Evolutionary conservation across 2,113 vertebrate species (phyloP).

Genomic region (Petaurus breviceps): DNA sequence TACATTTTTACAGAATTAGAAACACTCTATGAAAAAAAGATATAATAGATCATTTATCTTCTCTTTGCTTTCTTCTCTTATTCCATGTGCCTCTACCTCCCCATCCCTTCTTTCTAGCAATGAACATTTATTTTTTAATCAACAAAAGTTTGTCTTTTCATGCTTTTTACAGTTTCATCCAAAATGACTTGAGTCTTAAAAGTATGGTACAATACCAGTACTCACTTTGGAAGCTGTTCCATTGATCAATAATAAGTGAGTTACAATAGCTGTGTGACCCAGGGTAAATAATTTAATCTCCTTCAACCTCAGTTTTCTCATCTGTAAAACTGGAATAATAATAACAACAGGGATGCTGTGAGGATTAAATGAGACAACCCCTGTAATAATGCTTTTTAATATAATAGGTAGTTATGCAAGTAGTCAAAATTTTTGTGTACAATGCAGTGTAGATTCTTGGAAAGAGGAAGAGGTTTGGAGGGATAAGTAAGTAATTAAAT

Average conservation of each 20-base stretch:
- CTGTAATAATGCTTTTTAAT: not conserved
- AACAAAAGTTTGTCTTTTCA: not conserved
- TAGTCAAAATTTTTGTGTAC: not conserved
- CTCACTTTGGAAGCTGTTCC: constrained; percentile 59
- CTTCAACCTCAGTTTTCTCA: not conserved
- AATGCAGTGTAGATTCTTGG: not conserved
- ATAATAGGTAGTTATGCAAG: not conserved
- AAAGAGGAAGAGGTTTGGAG: not conserved
- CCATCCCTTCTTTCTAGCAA: not conserved
- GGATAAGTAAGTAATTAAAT: not conserved
- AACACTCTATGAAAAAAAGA: not conserved
- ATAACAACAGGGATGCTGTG: not conserved
- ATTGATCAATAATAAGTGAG: constrained; percentile 40
- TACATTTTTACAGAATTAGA: constrained; percentile 24
- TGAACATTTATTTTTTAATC: constrained; percentile 1
- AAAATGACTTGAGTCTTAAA: constrained; percentile 46
- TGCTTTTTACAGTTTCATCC: constrained; percentile 40
- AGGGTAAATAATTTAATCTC: not conserved
- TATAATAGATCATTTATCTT: not conserved
- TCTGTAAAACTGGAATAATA: not conserved
- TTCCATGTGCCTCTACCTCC: not conserved
- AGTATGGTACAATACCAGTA: constrained; percentile 14
- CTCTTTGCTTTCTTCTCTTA: constrained; percentile 32
- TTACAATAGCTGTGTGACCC: constrained; percentile 1
- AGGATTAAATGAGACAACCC: not conserved